Percentiles rank a stretch among this genome's conserved stretches.
phyloP scores from a whole-genome alignment of 1,140 invertebrate species.

The Nilaparvata lugens region DNA sequence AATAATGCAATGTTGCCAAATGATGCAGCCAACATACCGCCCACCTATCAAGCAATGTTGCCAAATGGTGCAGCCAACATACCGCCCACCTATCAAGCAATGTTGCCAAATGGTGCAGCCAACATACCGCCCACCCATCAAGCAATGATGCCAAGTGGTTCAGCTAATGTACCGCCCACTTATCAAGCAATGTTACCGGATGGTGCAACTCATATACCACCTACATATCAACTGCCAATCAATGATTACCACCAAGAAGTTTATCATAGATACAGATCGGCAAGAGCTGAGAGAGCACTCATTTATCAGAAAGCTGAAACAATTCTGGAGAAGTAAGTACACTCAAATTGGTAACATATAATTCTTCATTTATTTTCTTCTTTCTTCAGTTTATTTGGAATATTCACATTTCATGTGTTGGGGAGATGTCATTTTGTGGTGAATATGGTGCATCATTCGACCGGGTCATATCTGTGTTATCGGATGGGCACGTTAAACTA shows the following conservation, averaged over 20 bases:
- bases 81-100: too few species aligned
- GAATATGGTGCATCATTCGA: too few species aligned
- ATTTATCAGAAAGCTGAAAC: constrained; percentile 20
- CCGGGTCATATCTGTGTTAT: too few species aligned
- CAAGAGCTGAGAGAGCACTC: neutral
- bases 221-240: neutral
- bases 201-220: neutral
- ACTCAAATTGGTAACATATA: too few species aligned
- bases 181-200: neutral
- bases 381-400: too few species aligned
- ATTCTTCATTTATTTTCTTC: too few species aligned
- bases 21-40: neutral
- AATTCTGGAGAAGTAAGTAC: constrained; percentile 18
- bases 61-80: neutral
- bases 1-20: neutral
- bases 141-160: neutral
- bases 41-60: too few species aligned
- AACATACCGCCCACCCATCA: too few species aligned
- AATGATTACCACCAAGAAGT: neutral
- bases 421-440: too few species aligned
- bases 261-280: neutral
- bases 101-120: neutral
- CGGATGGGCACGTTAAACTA: too few species aligned
- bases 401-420: too few species aligned
- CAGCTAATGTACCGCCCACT: too few species aligned